Conservation (phyloP, 2,888 invertebrate genomes). For the Chymomyza procnemis region DNA sequence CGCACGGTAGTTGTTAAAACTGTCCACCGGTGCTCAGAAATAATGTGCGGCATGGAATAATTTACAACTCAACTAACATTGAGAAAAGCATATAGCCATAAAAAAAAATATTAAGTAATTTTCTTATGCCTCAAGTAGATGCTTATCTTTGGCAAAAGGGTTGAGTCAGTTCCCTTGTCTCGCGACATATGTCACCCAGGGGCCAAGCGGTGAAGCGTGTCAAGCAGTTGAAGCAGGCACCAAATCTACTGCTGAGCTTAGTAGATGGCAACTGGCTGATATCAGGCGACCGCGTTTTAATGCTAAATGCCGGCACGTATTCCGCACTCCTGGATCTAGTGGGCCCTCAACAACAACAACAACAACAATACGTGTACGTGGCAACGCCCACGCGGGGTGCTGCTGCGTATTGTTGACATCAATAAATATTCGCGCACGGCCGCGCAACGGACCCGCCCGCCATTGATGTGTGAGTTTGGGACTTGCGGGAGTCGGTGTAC, state of each 20-base stretch:
- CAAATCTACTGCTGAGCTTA: slow-evolving; percentile 30
- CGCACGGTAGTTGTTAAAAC: not conserved
- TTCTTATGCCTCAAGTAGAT: slow-evolving; percentile 53
- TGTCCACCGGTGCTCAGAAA: slow-evolving; percentile 34
- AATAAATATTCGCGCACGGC: slow-evolving; percentile 70
- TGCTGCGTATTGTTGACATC: slow-evolving; percentile 58
- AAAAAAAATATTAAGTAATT: slow-evolving; percentile 64
- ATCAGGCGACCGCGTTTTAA: slow-evolving; percentile 61
- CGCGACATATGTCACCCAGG: slow-evolving; percentile 62
- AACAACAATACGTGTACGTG: not conserved
- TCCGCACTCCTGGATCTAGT: slow-evolving; percentile 9
- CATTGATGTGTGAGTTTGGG: not conserved
- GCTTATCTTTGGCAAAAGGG: slow-evolving; percentile 57
- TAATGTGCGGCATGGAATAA: slow-evolving; percentile 55
- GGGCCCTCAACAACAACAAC: not conserved
- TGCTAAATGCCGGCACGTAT: slow-evolving; percentile 61
- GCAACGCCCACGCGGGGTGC: slow-evolving; percentile 1
- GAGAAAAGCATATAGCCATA: not conserved
- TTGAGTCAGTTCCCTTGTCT: slow-evolving; percentile 31
- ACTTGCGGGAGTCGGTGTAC: not conserved
- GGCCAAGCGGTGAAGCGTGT: slow-evolving; percentile 57
- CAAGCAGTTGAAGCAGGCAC: slow-evolving; percentile 25
- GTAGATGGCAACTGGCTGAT: slow-evolving; percentile 57
- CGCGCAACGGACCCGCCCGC: slow-evolving; percentile 10
- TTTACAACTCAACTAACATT: slow-evolving; percentile 37